phyloP scores from a whole-genome alignment of 2,888 invertebrate species.

The Aleiodes alternator region DNA sequence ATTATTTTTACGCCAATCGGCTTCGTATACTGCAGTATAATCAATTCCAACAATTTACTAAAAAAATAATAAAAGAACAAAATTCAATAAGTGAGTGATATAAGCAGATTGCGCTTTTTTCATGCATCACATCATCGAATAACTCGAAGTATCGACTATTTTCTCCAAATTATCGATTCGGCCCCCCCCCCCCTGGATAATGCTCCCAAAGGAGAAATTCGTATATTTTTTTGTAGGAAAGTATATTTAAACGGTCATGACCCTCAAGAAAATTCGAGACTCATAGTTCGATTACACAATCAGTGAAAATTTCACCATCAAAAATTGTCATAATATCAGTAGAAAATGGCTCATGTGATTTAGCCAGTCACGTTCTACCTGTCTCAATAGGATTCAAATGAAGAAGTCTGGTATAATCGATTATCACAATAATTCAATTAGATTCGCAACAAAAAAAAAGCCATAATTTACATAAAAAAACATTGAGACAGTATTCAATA shows the following conservation, averaged over 20 bases:
- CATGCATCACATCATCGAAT: too few species aligned
- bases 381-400: constrained; percentile 1
- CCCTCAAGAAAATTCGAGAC: constrained; percentile 11
- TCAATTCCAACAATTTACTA: too few species aligned
- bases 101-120: too few species aligned
- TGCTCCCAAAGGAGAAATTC: too few species aligned
- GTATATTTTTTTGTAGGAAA: neutral
- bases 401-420: constrained; percentile 3
- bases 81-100: too few species aligned
- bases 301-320: constrained; percentile 14
- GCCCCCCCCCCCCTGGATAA: too few species aligned
- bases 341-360: constrained; percentile 8
- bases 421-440: neutral
- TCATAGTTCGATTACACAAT: constrained; percentile 4
- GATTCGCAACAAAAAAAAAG: neutral
- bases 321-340: constrained; percentile 2
- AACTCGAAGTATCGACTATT: too few species aligned
- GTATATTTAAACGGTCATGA: constrained; percentile 2
- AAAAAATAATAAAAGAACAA: too few species aligned
- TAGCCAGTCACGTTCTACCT: constrained; percentile 8
- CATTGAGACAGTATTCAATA: neutral
- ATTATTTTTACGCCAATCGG: too few species aligned
- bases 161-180: too few species aligned
- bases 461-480: neutral
- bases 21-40: too few species aligned